Evolutionary conservation across 2,888 invertebrate genomes (phyloP).

Genomic region (Brenthis hecate): DNA sequence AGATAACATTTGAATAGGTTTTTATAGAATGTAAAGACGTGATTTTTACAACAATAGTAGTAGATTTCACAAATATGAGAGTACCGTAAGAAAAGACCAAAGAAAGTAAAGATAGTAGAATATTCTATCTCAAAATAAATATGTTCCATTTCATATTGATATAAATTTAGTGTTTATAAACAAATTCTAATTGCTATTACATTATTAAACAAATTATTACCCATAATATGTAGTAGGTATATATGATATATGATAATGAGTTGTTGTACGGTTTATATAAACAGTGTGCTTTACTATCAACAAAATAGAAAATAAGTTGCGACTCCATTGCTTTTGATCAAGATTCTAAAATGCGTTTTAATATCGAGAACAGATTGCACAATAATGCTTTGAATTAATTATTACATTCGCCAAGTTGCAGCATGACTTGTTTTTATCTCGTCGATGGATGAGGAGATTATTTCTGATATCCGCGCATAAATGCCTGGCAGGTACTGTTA

Average conservation of each 20-base stretch:
- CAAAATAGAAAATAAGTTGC: slow-evolving; percentile 22
- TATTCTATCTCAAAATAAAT: no score
- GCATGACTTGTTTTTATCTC: slow-evolving; percentile 53
- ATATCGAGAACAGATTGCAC: slow-evolving; percentile 67
- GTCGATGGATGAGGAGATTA: slow-evolving; percentile 48
- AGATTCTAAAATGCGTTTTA: slow-evolving; percentile 59
- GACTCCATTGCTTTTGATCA: slow-evolving; percentile 44
- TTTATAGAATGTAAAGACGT: no score
- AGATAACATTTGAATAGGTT: no score
- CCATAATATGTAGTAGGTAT: no score
- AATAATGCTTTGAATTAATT: slow-evolving; percentile 71
- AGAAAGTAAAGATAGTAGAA: no score
- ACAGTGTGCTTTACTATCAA: not conserved
- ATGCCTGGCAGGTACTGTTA: slow-evolving; percentile 7
- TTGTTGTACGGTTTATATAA: not conserved
- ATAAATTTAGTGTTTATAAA: no score
- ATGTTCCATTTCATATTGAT: no score
- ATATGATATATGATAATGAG: not conserved
- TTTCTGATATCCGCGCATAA: slow-evolving; percentile 42
- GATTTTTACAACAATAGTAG: no score
- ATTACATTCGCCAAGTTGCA: slow-evolving; percentile 59
- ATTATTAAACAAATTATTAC: no score
- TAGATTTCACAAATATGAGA: no score
- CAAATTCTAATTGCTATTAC: no score
- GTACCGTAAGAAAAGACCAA: no score